Percentiles rank a stretch among this genome's conserved stretches.
phyloP scores from a whole-genome alignment of 2,113 vertebrate genomes.

The Ciconia stormi region DNA sequence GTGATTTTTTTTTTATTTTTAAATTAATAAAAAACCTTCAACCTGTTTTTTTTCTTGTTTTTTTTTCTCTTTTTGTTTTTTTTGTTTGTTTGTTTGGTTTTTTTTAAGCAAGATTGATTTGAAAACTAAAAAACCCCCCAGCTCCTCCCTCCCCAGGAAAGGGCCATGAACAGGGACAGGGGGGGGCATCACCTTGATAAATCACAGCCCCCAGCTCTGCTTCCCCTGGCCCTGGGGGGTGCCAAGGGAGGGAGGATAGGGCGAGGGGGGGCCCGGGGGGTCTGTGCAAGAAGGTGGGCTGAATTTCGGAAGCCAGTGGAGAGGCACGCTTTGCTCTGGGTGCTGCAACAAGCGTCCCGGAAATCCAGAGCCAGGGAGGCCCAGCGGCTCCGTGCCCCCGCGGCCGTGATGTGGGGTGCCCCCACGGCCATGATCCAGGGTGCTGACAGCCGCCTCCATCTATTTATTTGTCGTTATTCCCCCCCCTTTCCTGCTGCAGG shows the following conservation, averaged over 20 bases:
- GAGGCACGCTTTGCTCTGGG: background rate
- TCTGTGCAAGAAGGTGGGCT: background rate
- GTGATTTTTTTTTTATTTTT: constrained; percentile 62
- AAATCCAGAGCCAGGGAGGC: background rate
- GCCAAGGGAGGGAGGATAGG: background rate
- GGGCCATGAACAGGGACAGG: background rate
- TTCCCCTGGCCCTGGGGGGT: background rate
- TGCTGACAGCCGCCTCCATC: background rate
- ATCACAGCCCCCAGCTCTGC: background rate
- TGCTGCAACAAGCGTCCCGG: background rate
- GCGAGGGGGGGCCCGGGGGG: background rate
- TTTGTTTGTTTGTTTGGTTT: background rate
- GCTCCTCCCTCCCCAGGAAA: background rate
- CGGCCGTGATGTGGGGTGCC: background rate
- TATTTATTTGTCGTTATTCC: background rate
- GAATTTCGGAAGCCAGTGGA: background rate
- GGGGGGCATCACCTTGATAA: background rate
- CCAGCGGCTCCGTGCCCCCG: background rate
- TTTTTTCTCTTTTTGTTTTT: background rate
- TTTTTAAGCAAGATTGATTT: constrained; percentile 61
- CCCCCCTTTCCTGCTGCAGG: background rate
- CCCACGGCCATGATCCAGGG: background rate
- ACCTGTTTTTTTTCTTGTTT: background rate
- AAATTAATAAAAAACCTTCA: constrained; percentile 67
- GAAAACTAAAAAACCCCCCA: constrained; percentile 6